These are phyloP conservation scores for Brachylomia viminalis DNA, from an alignment of 2,888 invertebrate species.

Conservation along the genomic window DNA sequence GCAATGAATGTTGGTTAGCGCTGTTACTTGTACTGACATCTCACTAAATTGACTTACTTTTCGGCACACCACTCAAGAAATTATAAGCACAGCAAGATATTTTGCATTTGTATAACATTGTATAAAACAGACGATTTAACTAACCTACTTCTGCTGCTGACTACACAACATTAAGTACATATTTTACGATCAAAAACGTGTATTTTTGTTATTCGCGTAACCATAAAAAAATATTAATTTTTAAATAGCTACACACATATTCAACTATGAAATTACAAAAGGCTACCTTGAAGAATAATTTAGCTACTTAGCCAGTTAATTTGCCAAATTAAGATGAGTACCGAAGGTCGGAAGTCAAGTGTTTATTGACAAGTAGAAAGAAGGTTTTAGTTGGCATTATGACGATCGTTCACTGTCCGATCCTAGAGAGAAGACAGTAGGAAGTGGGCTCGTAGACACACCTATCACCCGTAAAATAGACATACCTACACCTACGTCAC, in stretches of 20 bases:
- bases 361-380: neutral
- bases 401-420: neutral
- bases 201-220: neutral
- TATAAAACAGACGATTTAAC: neutral
- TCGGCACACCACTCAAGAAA: neutral
- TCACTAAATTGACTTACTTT: neutral
- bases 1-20: neutral
- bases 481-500: neutral
- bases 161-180: neutral
- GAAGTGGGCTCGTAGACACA: neutral
- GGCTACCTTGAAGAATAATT: constrained; percentile 24
- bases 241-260: neutral
- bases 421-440: neutral
- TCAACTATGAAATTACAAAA: constrained; percentile 5
- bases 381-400: neutral
- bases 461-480: constrained; percentile 8
- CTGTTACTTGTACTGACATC: neutral
- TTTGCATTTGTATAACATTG: neutral
- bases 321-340: constrained; percentile 3
- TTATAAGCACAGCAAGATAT: neutral
- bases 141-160: neutral
- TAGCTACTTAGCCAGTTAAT: neutral
- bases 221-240: neutral
- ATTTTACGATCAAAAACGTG: neutral
- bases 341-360: neutral